phyloP scores from a whole-genome alignment of 1,140 invertebrate genomes.

The Anastrepha obliqua region DNA sequence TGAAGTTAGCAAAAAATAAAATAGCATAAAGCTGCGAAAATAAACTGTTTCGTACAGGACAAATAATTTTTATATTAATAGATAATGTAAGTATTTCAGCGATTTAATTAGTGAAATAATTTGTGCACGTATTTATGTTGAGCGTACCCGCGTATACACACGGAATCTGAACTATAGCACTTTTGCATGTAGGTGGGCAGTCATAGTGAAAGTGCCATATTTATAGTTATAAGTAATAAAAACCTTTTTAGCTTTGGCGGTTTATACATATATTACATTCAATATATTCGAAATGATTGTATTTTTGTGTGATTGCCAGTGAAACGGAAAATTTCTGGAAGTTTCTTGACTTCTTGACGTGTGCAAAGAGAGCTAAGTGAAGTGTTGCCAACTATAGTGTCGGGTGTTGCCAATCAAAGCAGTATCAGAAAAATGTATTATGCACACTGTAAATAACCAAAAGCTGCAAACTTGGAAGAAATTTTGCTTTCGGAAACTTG shows the following conservation, averaged over 20 bases:
- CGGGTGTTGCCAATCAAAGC: background rate
- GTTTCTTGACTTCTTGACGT: background rate
- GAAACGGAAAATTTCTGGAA: background rate
- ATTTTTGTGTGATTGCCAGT: background rate
- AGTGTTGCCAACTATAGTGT: conserved; percentile 16
- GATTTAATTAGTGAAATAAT: background rate
- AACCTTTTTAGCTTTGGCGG: background rate
- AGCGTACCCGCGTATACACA: background rate
- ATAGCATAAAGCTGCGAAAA: background rate
- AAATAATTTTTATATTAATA: conserved; percentile 29
- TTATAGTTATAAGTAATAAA: background rate
- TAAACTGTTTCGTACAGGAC: conserved; percentile 7
- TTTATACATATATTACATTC: background rate
- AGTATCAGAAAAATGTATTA: background rate
- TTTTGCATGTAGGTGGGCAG: background rate
- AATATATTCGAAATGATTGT: too few relatives aligned
- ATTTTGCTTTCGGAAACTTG: too few relatives aligned
- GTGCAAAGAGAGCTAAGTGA: background rate
- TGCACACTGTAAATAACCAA: background rate
- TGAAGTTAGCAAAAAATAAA: background rate
- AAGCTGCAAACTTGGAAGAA: too few relatives aligned
- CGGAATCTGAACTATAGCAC: too few relatives aligned
- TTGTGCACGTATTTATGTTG: background rate
- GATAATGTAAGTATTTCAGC: background rate
- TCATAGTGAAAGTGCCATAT: background rate